phyloP scores from a whole-genome alignment of 2,797 vertebrate genomes.

The Esox lucius region DNA sequence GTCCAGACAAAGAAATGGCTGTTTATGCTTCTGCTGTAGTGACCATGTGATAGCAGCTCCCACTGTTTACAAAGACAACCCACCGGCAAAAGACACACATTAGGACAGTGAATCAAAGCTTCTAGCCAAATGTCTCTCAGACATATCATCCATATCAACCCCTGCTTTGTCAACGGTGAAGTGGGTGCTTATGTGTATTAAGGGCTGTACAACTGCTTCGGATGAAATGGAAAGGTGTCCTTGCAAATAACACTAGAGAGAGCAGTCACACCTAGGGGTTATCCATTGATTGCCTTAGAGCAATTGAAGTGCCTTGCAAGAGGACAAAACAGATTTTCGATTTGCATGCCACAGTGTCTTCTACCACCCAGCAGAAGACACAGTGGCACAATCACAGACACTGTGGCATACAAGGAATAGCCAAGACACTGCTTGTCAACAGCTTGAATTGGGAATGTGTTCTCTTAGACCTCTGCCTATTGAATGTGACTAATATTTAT shows the following conservation, averaged over 20 bases:
- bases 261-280: no score
- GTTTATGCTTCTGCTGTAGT: conserved; percentile 48
- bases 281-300: no score
- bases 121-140: background rate
- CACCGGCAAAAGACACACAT: conserved; percentile 10
- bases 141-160: background rate
- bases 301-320: no score
- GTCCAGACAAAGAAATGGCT: conserved; percentile 49
- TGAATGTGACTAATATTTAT: background rate
- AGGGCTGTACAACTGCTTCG: no score
- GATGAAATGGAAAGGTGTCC: no score
- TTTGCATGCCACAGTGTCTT: no score
- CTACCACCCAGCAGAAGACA: no score
- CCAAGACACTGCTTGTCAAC: background rate
- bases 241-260: no score
- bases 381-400: background rate
- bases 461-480: background rate
- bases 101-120: background rate
- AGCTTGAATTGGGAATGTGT: background rate
- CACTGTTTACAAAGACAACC: conserved; percentile 60
- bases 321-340: no score
- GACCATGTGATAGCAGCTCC: conserved; percentile 50
- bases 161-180: no score
- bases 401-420: background rate
- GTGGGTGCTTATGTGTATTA: no score